Conservation (phyloP, 92 coral and sea anemone species). For the Montipora capitata region DNA sequence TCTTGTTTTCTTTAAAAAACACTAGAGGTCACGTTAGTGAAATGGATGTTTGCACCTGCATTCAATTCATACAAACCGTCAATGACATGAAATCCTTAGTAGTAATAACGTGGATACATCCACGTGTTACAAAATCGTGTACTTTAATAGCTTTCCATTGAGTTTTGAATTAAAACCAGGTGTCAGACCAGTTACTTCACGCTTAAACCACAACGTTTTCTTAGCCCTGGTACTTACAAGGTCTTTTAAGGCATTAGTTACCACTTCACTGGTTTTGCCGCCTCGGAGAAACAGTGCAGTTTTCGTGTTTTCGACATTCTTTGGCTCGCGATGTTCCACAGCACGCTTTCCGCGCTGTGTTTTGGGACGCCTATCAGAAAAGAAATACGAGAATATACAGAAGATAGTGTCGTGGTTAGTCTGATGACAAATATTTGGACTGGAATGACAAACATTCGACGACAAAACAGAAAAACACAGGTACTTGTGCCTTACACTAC, state of each 20-base stretch:
- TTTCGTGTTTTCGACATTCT: slow-evolving; percentile 90
- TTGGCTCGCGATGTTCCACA: slow-evolving; percentile 80
- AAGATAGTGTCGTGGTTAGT: not conserved
- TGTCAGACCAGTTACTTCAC: no score
- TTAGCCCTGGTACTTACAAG: slow-evolving; percentile 74
- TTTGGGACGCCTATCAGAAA: slow-evolving; percentile 82
- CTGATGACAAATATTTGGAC: not conserved
- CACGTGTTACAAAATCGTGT: no score
- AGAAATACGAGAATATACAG: not conserved
- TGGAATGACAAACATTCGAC: not conserved
- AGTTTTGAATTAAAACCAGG: no score
- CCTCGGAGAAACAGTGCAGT: slow-evolving; percentile 94
- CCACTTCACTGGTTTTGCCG: slow-evolving; percentile 94
- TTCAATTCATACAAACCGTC: no score
- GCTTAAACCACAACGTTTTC: no score
- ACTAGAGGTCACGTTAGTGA: no score
- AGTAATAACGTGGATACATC: no score
- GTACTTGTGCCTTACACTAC: slow-evolving; percentile 49
- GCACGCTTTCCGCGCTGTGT: slow-evolving; percentile 94
- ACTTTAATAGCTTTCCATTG: no score
- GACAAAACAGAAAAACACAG: slow-evolving; percentile 4
- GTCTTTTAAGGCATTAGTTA: slow-evolving; percentile 94
- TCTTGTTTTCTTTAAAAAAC: no score
- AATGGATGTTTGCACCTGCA: no score
- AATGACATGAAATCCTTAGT: no score